These are phyloP conservation scores for Matsumyia berberina DNA, from an alignment of 2,888 invertebrate genomes.

Conservation along the genomic window DNA sequence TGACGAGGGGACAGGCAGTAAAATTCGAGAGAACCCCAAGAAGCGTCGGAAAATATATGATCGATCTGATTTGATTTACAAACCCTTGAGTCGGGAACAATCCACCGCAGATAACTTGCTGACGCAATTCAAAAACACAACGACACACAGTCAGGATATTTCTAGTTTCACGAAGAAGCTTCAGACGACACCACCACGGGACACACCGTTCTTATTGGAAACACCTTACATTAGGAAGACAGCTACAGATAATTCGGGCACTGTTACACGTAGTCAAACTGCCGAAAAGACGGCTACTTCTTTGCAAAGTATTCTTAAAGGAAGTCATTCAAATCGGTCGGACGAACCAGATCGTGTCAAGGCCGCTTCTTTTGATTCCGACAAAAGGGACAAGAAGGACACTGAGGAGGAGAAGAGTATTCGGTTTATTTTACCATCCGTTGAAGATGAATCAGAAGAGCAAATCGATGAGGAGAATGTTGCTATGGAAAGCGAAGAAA, in stretches of 20 bases:
- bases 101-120: constrained; percentile 38
- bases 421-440: constrained; percentile 77
- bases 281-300: constrained; percentile 59
- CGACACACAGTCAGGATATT: constrained; percentile 21
- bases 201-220: constrained; percentile 26
- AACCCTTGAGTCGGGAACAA: constrained; percentile 12
- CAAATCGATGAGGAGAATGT: constrained; percentile 30
- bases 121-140: constrained; percentile 32
- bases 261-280: constrained; percentile 14
- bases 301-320: constrained; percentile 74
- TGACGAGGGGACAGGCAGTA: constrained; percentile 21
- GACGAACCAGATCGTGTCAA: constrained; percentile 17
- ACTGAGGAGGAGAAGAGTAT: constrained; percentile 77
- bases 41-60: constrained; percentile 73
- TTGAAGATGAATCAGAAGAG: constrained; percentile 55
- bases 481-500: constrained; percentile 40
- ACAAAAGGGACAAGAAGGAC: constrained; percentile 40
- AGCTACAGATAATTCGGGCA: constrained; percentile 32
- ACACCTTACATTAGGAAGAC: constrained; percentile 70
- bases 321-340: not conserved
- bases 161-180: not conserved
- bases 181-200: constrained; percentile 25
- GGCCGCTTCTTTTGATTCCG: constrained; percentile 16
- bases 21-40: constrained; percentile 66
- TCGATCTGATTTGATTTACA: constrained; percentile 37